Percentiles rank a stretch among this genome's conserved stretches.
Conservation (phyloP, 2,888 invertebrate species). For the Troilus luridus region DNA sequence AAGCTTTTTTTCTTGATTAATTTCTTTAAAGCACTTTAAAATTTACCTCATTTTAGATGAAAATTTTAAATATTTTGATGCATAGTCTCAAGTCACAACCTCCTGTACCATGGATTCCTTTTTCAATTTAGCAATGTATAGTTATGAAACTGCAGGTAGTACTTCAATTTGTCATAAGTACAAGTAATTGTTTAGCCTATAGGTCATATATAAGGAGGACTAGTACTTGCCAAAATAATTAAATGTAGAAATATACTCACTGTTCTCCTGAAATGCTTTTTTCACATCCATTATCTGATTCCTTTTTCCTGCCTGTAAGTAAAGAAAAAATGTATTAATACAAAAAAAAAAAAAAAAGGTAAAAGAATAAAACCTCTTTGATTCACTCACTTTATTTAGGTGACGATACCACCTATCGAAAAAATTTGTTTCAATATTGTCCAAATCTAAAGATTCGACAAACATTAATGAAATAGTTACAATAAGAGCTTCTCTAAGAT, state of each 20-base stretch:
- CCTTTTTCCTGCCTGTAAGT: background rate
- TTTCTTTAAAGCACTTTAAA: no score
- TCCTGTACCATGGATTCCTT: no score
- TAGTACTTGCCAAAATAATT: background rate
- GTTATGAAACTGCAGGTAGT: no score
- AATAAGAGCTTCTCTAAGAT: background rate
- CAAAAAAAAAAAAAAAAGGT: background rate
- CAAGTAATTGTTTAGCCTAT: no score
- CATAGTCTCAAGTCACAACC: no score
- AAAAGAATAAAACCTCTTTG: background rate
- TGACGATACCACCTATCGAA: conserved; percentile 39
- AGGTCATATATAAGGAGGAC: no score
- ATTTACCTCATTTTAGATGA: no score
- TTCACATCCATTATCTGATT: background rate
- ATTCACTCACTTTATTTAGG: conserved; percentile 12
- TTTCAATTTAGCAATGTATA: no score
- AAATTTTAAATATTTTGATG: no score
- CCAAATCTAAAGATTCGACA: background rate
- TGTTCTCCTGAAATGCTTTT: background rate
- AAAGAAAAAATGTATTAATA: background rate
- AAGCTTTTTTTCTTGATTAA: no score
- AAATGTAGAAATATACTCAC: background rate
- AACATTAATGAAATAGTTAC: conserved; percentile 37
- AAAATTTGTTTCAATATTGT: conserved; percentile 29
- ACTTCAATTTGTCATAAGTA: no score